Evolutionary conservation across 2,797 vertebrate species (phyloP), one percentile per base, ranked within the genome.

Genomic region (Oreochromis mossambicus): DNA sequence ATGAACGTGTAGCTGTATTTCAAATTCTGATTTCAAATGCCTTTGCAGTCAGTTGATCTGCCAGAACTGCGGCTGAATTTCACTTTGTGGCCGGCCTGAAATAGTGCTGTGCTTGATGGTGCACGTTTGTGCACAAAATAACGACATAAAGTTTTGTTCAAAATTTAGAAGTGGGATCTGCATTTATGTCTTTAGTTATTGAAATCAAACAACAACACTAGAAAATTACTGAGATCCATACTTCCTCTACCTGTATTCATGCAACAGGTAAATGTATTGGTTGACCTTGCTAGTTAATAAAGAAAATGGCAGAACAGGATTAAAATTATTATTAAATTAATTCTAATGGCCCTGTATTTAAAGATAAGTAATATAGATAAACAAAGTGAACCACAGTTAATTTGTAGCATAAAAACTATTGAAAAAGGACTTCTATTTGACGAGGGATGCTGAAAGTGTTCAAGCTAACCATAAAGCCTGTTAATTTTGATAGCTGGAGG

Each of bases 261-360:
- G 43, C 46, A 51, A 5, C 75, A 81, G 8, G 8, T 36, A 26
- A 14, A 4, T 6, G 2, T 21, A 32, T 84, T 56, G 43, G 54
- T 83, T 86, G 81, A 87, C 77, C 75, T 89, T 36, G 77, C 63
- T 48, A 38, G 61, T 84, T 63, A 58, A 8, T 63, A 63, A 83
- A 41, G n/a, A 29, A 87, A 80, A 83, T 48, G 19, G 34, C 19
- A 85, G 43, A 48, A 76, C 61, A 56, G 66, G 75, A 81, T 81
- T 86, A 32, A 61, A 80, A 80, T 85, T 61, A 77, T 73, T 58
- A 48, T 68, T 55, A 61, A 48, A 79, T 84, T 46, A 38, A 84
- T 46, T 46, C 19, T 61, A 79, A 26, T 1, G 46, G 19, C 55
- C 9, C 14, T 36, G 15, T 19, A 52, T 83, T 81, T 73, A 7